phyloP scores from a whole-genome alignment of 2,113 vertebrate genomes.

The Silurus meridionalis region DNA sequence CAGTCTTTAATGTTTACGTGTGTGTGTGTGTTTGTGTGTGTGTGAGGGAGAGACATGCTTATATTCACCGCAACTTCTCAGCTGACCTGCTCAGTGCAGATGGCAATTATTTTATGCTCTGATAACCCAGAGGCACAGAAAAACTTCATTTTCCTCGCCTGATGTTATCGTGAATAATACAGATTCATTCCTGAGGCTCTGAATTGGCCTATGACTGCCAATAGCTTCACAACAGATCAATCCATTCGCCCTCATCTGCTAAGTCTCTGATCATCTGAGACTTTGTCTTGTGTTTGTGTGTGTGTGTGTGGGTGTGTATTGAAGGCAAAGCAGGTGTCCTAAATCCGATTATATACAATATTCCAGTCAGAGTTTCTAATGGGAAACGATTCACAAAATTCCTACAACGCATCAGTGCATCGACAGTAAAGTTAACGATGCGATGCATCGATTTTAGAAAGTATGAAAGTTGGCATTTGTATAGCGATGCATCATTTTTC shows the following conservation, averaged over 20 bases:
- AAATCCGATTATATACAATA: constrained; percentile 16
- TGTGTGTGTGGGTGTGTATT: not conserved
- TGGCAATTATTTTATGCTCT: constrained; percentile 28
- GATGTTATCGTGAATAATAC: constrained; percentile 22
- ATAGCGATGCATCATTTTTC: too few relatives aligned
- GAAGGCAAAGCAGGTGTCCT: not conserved
- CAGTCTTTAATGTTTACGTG: not conserved
- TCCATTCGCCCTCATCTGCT: constrained; percentile 2
- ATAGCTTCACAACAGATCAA: constrained; percentile 9
- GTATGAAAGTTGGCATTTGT: too few relatives aligned
- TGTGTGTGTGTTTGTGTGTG: constrained; percentile 16
- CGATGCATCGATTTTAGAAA: too few relatives aligned
- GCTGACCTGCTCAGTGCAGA: constrained; percentile 16
- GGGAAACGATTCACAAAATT: not conserved
- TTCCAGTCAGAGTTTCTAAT: not conserved
- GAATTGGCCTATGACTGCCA: constrained; percentile 15
- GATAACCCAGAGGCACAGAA: constrained; percentile 32
- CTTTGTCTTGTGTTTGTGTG: not conserved
- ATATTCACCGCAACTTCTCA: not conserved
- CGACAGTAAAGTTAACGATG: too few relatives aligned
- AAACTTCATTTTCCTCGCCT: constrained; percentile 3
- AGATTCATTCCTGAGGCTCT: constrained; percentile 9
- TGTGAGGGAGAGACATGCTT: not conserved
- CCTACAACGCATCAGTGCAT: too few relatives aligned
- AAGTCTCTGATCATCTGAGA: constrained; percentile 7